A percentile compares a stretch with the other conserved stretches of the same genome.
phyloP scores from a whole-genome alignment of 2,113 vertebrate species.

The Symphodus melops region DNA sequence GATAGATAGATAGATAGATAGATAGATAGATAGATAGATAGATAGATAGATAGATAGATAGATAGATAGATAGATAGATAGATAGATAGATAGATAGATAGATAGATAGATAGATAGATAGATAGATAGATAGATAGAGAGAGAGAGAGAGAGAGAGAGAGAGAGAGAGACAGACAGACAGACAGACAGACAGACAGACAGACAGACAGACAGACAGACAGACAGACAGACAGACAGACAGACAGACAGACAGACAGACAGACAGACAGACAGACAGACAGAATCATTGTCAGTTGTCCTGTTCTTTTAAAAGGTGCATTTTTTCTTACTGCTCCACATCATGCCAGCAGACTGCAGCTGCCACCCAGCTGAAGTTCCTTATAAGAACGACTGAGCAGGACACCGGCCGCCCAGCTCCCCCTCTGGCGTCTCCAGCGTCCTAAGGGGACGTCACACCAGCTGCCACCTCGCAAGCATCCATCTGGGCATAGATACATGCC shows the following conservation, averaged over 20 bases:
- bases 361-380: constrained; percentile 33
- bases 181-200: background rate
- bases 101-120: constrained; percentile 38
- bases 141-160: too few relatives aligned
- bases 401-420: constrained; percentile 33
- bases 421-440: constrained; percentile 62
- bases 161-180: too few relatives aligned
- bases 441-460: constrained; percentile 71
- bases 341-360: constrained; percentile 46
- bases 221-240: constrained; percentile 35
- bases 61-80: constrained; percentile 34
- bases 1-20: too few relatives aligned
- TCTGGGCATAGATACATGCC: constrained; percentile 74
- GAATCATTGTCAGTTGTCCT: constrained; percentile 3
- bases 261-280: constrained; percentile 31
- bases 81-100: constrained; percentile 28
- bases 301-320: constrained; percentile 24
- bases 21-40: too few relatives aligned
- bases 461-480: constrained; percentile 71
- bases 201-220: constrained; percentile 32
- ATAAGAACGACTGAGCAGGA: constrained; percentile 42
- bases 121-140: constrained; percentile 21
- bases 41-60: background rate
- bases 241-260: constrained; percentile 34
- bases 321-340: constrained; percentile 8